Evolutionary conservation across 2,888 invertebrate genomes (phyloP).

Genomic region (Calameuta pallipes): DNA sequence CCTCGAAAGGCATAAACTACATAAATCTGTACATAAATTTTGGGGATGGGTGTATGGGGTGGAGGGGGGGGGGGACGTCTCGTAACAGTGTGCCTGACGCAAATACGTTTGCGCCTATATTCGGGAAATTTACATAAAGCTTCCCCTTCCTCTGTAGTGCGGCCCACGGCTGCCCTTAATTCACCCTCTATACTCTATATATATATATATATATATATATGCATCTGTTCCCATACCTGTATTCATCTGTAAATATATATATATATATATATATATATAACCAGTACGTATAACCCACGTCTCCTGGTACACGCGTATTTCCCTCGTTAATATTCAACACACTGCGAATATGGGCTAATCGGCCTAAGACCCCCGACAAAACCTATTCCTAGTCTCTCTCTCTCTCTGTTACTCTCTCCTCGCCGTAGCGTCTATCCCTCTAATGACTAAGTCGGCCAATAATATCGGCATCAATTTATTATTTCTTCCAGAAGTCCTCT

Average conservation of each 20-base stretch:
- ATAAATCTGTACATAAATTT: conserved; percentile 40
- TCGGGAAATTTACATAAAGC: neutral
- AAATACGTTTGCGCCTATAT: neutral
- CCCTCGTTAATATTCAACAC: conserved; percentile 34
- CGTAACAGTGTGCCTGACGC: neutral
- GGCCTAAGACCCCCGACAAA: conserved; percentile 9
- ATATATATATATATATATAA: no score
- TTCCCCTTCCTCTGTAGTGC: neutral
- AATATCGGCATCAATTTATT: neutral
- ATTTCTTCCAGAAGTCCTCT: neutral
- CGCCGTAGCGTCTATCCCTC: neutral
- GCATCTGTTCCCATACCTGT: no score
- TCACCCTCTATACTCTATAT: conserved; percentile 6
- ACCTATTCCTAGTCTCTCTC: neutral
- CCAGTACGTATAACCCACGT: neutral
- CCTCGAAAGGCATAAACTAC: conserved; percentile 33
- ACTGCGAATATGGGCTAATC: conserved; percentile 37
- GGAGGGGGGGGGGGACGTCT: neutral
- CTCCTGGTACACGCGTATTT: neutral
- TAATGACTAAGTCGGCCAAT: neutral
- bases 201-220: conserved; percentile 2
- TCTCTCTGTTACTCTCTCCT: neutral
- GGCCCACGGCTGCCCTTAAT: neutral
- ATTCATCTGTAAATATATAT: no score
- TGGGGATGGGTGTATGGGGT: neutral